phyloP scores from a whole-genome alignment of 2,797 vertebrate species.

The Cuniculus paca region DNA sequence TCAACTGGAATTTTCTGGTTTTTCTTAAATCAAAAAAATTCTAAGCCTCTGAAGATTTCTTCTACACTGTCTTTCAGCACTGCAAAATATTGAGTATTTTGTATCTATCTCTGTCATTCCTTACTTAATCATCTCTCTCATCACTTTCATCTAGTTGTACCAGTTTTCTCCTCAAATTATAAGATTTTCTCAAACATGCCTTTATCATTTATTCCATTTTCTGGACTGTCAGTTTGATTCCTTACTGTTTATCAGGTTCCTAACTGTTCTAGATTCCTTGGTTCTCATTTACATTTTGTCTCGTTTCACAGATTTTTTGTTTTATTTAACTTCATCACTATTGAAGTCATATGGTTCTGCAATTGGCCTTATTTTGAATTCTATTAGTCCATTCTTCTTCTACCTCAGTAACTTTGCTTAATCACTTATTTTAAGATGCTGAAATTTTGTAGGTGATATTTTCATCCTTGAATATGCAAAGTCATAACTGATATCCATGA shows the following conservation, averaged over 20 bases:
- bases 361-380: background rate
- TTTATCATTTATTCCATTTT: conserved; percentile 42
- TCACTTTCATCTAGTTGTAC: background rate
- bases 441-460: background rate
- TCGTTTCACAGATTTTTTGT: background rate
- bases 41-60: background rate
- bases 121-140: background rate
- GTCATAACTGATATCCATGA: background rate
- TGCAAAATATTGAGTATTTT: background rate
- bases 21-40: conserved; percentile 28
- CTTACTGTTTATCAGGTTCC: background rate
- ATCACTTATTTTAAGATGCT: conserved; percentile 12
- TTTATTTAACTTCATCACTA: background rate
- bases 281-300: conserved; percentile 15
- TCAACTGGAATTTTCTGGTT: conserved; percentile 6
- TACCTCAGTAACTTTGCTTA: conserved; percentile 9
- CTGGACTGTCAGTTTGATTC: background rate
- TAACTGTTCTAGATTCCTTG: background rate
- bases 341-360: background rate
- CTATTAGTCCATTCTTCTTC: background rate
- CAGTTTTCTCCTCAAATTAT: background rate
- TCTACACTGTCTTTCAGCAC: background rate
- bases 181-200: background rate
- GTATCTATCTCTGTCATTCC: background rate
- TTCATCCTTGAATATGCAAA: conserved; percentile 22